Conservation (phyloP, 2,888 invertebrate genomes). For the Anthoptus insignis region DNA sequence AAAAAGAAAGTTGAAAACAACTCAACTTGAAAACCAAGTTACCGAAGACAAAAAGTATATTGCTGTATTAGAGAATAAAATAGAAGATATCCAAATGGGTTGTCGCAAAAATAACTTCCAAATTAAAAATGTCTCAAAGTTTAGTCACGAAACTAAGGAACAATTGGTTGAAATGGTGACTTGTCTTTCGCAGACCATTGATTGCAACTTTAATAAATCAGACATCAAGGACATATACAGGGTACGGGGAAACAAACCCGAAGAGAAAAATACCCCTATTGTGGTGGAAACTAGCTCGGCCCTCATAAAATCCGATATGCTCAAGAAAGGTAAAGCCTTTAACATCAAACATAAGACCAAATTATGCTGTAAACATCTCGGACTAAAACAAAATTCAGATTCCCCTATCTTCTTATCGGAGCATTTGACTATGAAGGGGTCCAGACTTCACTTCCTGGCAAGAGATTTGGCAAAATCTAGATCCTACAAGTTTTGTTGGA, state of each 20-base stretch:
- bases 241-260: slow-evolving; percentile 25
- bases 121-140: slow-evolving; percentile 44
- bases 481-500: background rate
- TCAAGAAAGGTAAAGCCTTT: slow-evolving; percentile 42
- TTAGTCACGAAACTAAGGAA: slow-evolving; percentile 25
- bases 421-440: background rate
- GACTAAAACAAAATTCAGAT: background rate
- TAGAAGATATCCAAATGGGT: slow-evolving; percentile 34
- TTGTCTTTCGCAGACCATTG: slow-evolving; percentile 23
- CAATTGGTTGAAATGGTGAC: slow-evolving; percentile 39
- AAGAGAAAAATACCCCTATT: slow-evolving; percentile 36
- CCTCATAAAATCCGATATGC: slow-evolving; percentile 36
- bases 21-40: background rate
- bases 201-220: slow-evolving; percentile 8
- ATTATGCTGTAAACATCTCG: background rate
- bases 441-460: background rate
- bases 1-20: background rate
- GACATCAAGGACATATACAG: slow-evolving; percentile 46
- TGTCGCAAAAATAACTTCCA: slow-evolving; percentile 39
- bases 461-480: background rate
- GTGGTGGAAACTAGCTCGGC: slow-evolving; percentile 45
- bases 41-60: slow-evolving; percentile 37
- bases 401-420: background rate
- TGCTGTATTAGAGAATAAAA: slow-evolving; percentile 36
- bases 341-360: background rate